Conservation (phyloP, 2,113 vertebrate genomes). For the Corythoichthys intestinalis region DNA sequence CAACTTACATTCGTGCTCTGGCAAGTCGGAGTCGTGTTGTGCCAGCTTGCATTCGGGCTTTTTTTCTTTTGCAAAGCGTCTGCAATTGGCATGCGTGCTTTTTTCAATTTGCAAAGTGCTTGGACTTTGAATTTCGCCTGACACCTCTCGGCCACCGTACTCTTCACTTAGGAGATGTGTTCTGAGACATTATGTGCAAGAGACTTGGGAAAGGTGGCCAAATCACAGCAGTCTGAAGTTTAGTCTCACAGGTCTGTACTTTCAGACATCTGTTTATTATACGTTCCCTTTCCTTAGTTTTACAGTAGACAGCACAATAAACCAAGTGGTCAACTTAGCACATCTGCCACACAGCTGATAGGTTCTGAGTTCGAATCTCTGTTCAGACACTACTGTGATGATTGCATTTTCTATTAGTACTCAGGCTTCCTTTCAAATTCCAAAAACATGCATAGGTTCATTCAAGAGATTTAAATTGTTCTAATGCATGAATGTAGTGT, state of each 20-base stretch:
- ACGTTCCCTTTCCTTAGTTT: not conserved
- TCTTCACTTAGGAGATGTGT: not conserved
- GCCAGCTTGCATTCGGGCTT: too few relatives aligned
- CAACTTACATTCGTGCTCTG: too few relatives aligned
- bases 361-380: not conserved
- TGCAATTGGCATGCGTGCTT: too few relatives aligned
- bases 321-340: not conserved
- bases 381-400: not conserved
- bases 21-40: too few relatives aligned
- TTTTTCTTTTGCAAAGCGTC: too few relatives aligned
- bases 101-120: too few relatives aligned
- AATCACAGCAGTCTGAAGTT: not conserved
- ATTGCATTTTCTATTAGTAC: not conserved
- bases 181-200: not conserved
- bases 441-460: not conserved
- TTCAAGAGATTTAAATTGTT: not conserved
- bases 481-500: not conserved
- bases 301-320: not conserved
- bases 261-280: not conserved
- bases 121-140: too few relatives aligned
- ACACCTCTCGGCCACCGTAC: too few relatives aligned
- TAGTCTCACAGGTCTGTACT: conserved; percentile 1
- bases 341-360: not conserved
- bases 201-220: not conserved
- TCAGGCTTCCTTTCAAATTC: not conserved